Base-by-base conservation (phyloP, 2,888 invertebrate genomes). In the Macrophya alboannulata region DNA sequence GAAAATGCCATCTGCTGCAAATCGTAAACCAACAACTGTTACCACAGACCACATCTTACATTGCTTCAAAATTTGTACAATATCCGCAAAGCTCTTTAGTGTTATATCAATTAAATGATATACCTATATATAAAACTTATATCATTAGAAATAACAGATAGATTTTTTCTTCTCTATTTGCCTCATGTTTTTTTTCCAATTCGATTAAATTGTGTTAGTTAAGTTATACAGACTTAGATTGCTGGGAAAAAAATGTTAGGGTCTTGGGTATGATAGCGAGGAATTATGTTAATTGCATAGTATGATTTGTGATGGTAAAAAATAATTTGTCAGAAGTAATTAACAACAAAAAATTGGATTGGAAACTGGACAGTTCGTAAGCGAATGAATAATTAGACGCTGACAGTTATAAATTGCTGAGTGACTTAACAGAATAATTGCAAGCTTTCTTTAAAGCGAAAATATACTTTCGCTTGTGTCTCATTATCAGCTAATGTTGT, bases 401-500 rank as follows among this genome's bases (percentile, higher is more conserved):
- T 45, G 21, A 48, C 45, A 76, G 48, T 76, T 48, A 25, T 10
- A 6, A 81, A 62, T 51, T 77, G 77, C 9, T 17, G 55, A 31
- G 55, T 51, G 51, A 77, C 6, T 31, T 12, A 12, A 62, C n/a
- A 43, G 21, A 17, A 31, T 31, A 15, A 62, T 81, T 43, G 81
- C 81, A 81, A 81, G 81, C 81, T 40, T 62, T 62, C 5, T 37
- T 43, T 37, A 2, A 43, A 51, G 55, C 37, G 4, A 21, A 62
- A 12, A 31, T 10, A 59, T 21, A 62, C 25, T 59, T 62, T 10
- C 9, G 15, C 62, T 21, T 62, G 3, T 40, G 62, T 45, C 45
- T 43, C 21, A 45, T 45, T 81, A 8, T 21, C 15, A 43, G 62
- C 59, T 21, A 15, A 81, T 81, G 89, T 89, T 89, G 91, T 93